Base-by-base conservation (phyloP, 2,113 vertebrate species). In the Saccopteryx bilineata region DNA sequence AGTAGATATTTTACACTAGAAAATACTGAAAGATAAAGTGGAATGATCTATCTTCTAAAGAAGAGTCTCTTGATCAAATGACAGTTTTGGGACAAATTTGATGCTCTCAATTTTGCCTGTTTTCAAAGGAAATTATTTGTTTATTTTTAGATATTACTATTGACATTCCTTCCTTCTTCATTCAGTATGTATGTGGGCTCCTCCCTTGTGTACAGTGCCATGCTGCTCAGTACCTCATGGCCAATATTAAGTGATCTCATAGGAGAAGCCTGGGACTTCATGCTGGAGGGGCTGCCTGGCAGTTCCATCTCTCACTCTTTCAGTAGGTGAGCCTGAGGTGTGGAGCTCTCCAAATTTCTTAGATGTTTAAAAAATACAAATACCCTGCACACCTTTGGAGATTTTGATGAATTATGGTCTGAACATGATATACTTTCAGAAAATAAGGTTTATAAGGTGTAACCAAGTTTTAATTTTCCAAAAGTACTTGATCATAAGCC, bases 81-180 rank as follows among this genome's bases (percentile, higher is more conserved):
- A 33, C 26, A 3, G 18, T 65, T 71, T 95, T 21, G 24, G 65
- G 88, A 63, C 54, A 95, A 74, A 65, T 80, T 82, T 65, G 11
- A 33, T 83, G 50, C 60, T 89, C 33, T 75, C 69, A 50, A 48
- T 33, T 87, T 58, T 81, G 58, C 60, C 58, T 66, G 9, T 52
- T 94, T 87, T 95, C 68, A 66, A 33, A 87, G 52, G 39, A 82
- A 60, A 60, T 7, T 91, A 23, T 79, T 56, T 72, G 19, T 28
- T 66, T 84, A 60, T 39, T 78, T 86, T 61, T 75, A 63, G 69
- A 68, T 28, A 33, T 76, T 61, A 83, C n/a, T 56, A 46, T 80
- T 50, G 84, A 66, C 11, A 61, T 68, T 63, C n/a, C 26, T 93
- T 78, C 54, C 24, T 83, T 89, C 85, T 11, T 89, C 26, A 71